Evolutionary conservation across 2,797 vertebrate species (phyloP), one percentile per base, ranked within the genome.

Genomic region (Ptychobarbus kaznakovi): DNA sequence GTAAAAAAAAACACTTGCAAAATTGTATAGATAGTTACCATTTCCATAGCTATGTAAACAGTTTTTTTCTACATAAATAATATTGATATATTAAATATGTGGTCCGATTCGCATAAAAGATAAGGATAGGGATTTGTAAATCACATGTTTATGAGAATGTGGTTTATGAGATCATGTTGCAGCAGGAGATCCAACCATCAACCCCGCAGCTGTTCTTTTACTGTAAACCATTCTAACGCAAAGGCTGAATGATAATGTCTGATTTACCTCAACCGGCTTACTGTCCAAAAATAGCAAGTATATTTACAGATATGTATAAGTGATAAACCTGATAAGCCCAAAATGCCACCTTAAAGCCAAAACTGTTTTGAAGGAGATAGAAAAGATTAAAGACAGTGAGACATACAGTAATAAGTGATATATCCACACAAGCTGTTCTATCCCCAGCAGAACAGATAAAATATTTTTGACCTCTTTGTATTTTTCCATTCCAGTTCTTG

Each of bases 251-350:
- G 35, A 56, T 22, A 8, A 32, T 72, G 73, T 42, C 5, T 51
- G 44, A 56, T 53, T 77, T n/a, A 38, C 28, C 42, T n/a, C 66
- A 20, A 15, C 20, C 40, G 80, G 40, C 68, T 40, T 10, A 46
- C 63, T 40, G 65, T 77, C 7, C 51, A 70, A 79, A 84, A 84
- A 84, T 84, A 84, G 74, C 83, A 35, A 28, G 40, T 77, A 18
- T 77, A 66, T 77, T 70, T 78, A 84, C 15, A 85, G 68, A 80
- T 63, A 46, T 12, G 16, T 35, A 25, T 73, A 63, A 40, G 40
- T 32, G 40, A 58, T 63, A 46, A 82, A 32, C 10, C 53, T 22
- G 40, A 73, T 53, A 69, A 69, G 22, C 49, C 63, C 38, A 68
- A 74, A 73, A 51, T 80, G 15, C n/a, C 77, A 79, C 9, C 66